Base-by-base conservation (phyloP, 2,113 vertebrate genomes). In the Ardeotis arabs region DNA sequence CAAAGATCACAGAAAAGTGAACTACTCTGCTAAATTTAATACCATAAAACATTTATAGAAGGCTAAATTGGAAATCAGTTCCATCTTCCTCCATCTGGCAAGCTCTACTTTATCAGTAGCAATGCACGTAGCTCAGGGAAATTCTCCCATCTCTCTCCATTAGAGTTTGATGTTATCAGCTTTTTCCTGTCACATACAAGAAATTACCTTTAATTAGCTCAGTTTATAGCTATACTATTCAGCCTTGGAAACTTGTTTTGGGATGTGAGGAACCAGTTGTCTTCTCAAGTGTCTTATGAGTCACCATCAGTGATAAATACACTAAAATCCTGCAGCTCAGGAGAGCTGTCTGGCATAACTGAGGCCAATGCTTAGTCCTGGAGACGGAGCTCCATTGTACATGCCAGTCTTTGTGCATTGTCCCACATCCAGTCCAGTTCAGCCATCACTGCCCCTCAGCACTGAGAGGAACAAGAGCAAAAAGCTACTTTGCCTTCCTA, bases 41-140 rank as follows among this genome's bases (percentile, higher is more conserved):
- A 89, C 79, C 56, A 93, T 92, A 95, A 95, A 97, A 92, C 89
- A 94, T 96, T 96, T 95, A 96, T 95, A 95, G 89, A 92, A 94
- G 91, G 21, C 66, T 84, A 95, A 87, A 94, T 76, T 83, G 91
- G 77, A 96, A 95, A 94, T 94, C 80, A 92, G 83, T 75, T 92
- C 84, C 81, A 84, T 94, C 81, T 82, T 91, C 66, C 53, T 75
- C 89, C 81, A 79, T 89, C 83, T 93, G 94, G 90, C 81, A 95
- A 81, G 66, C 67, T 82, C 56, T 60, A 64, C 72, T 84, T 90
- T 93, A 92, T 96, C 73, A 89, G 81, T 77, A 92, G 81, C 84
- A 96, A 95, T 91, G 50, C 92, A 96, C 0, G 3, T 92, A 96
- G 81, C 89, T 95, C 66, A 89, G 73, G 81, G 74, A 93, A 96